Base-by-base conservation (phyloP, 1,140 invertebrate genomes). In the Rhizoglyphus robini region DNA sequence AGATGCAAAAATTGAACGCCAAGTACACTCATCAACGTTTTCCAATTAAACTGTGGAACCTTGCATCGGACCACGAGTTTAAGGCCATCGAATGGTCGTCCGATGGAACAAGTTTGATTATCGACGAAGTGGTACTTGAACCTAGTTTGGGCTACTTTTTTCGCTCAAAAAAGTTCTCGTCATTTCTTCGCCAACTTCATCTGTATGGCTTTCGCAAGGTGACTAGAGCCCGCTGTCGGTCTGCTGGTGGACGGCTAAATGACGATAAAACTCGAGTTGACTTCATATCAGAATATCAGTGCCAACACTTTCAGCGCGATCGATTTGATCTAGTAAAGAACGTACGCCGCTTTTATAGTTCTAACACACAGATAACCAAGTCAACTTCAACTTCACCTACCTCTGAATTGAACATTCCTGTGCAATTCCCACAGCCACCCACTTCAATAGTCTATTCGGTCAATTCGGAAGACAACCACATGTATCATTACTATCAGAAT, bases 201-300 rank as follows among this genome's bases (percentile, higher is more conserved):
- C n/a, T 65, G 31, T 65, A 65, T 63, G 63, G 63, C 63, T 65
- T 65, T 30, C 3, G 48, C 8, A 65, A 65, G 27, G 34, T 65
- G 29, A 38, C 58, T 34, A 1, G 48, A 3, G 48, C 48, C 23
- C 48, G 48, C 23, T 25, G 23, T 51, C 48, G n/a, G 4, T 20
- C 5, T 5, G 5, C 5, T 49, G 47, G n/a, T 49, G 5, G 4
- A 11, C 47, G n/a, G 4, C 5, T 11, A 4, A 5, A 51, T 27
- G 15, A 25, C 11, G 23, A 8, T 3, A 2, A 51, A 11, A 2
- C 15, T 23, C 48, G 23, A 13, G 29, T 2, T 27, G 48, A 51
- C 13, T 27, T 8, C 11, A 13, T 51, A n/a, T 51, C 48, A 20
- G 48, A 51, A 27, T 51, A 51, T 51, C 48, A 51, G 29, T 51